phyloP scores from a whole-genome alignment of 2,888 invertebrate genomes.

The Acanthosepion esculentum region DNA sequence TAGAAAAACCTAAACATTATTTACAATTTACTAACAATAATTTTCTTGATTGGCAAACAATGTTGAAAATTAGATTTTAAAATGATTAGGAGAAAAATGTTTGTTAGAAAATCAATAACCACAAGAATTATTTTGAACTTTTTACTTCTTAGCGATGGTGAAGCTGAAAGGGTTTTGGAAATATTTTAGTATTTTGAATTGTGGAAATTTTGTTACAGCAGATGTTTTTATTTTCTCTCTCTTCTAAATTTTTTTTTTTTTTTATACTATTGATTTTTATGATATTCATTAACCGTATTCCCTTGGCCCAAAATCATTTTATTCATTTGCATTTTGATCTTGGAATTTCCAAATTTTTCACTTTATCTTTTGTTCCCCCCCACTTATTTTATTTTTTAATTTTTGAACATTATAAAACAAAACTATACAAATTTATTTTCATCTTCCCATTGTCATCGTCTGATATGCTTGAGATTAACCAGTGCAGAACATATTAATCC shows the following conservation, averaged over 20 bases:
- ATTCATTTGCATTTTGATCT: too few relatives aligned
- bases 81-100: background rate
- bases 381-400: too few relatives aligned
- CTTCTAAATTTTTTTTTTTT: background rate
- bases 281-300: too few relatives aligned
- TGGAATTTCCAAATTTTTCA: too few relatives aligned
- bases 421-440: too few relatives aligned
- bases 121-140: background rate
- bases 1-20: background rate
- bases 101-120: background rate
- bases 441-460: too few relatives aligned
- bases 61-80: background rate
- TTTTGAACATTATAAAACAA: too few relatives aligned
- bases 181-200: slow-evolving; percentile 33
- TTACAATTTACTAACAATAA: background rate
- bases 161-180: background rate
- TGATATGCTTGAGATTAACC: background rate
- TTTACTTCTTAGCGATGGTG: background rate
- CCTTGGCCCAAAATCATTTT: too few relatives aligned
- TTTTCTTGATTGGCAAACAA: background rate
- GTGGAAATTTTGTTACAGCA: background rate
- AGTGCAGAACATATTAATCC: background rate
- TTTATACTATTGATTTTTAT: too few relatives aligned
- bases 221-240: background rate
- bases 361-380: too few relatives aligned